These are phyloP conservation scores for Pantherophis guttatus DNA, from an alignment of 2,113 vertebrate genomes.

Conservation along the genomic window DNA sequence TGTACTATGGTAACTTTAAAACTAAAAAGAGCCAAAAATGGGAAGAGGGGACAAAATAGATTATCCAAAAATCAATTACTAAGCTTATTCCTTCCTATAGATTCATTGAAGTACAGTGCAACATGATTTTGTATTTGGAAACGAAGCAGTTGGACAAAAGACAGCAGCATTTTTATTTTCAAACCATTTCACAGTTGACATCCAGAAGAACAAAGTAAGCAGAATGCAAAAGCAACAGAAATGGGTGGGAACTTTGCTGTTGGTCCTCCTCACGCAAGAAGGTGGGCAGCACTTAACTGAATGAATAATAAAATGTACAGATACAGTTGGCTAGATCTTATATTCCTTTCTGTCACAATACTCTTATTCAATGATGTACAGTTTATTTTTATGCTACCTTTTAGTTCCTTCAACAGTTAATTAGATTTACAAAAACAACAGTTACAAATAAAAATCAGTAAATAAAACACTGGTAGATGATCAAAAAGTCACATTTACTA, in stretches of 20 bases:
- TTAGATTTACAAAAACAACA: neutral
- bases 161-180: neutral
- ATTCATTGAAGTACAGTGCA: neutral
- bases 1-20: neutral
- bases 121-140: neutral
- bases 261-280: neutral
- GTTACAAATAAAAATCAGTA: neutral
- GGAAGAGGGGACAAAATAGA: neutral
- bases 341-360: neutral
- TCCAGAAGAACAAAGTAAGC: neutral
- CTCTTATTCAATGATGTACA: neutral
- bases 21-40: neutral
- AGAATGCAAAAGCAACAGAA: neutral
- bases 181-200: neutral
- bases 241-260: neutral
- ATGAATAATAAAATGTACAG: neutral
- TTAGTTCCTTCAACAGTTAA: neutral
- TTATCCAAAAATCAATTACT: neutral
- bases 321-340: neutral
- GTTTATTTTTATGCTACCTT: neutral
- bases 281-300: neutral
- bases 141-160: neutral
- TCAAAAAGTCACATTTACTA: neutral
- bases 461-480: neutral
- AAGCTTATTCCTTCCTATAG: neutral